Evolutionary conservation across 2,888 invertebrate genomes (phyloP).

Genomic region (Dicranocentrus wangi): DNA sequence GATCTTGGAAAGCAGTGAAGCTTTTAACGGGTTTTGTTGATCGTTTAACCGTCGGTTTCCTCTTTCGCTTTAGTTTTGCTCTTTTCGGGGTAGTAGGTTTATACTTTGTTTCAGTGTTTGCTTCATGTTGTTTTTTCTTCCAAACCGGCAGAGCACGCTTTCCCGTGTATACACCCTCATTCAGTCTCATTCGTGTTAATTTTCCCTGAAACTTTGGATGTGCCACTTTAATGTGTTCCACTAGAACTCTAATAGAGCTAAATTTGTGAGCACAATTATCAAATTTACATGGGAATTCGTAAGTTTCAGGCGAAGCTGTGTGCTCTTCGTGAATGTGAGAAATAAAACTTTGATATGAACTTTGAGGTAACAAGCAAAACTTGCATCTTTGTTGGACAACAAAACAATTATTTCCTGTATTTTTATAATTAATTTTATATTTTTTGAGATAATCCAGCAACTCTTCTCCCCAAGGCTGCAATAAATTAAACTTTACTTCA

Average conservation of each 20-base stretch:
- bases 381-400: background rate
- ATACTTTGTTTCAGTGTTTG: background rate
- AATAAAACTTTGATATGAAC: background rate
- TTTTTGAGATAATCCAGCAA: too few relatives aligned
- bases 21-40: background rate
- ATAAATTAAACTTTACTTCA: constrained; percentile 4
- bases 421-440: too few relatives aligned
- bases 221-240: background rate
- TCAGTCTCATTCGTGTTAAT: background rate
- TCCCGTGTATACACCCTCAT: background rate
- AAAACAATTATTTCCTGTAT: too few relatives aligned
- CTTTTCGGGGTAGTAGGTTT: too few relatives aligned
- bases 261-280: constrained; percentile 3
- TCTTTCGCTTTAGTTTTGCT: background rate
- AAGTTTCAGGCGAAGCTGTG: background rate
- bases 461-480: background rate
- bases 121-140: background rate
- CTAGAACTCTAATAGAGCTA: background rate
- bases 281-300: background rate
- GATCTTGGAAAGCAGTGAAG: background rate
- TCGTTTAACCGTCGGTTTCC: too few relatives aligned
- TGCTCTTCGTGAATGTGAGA: background rate
- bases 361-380: background rate
- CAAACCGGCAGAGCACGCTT: too few relatives aligned
- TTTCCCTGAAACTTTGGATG: constrained; percentile 7